Conservation (phyloP, 1,140 invertebrate species). For the Drosophila mayri region DNA sequence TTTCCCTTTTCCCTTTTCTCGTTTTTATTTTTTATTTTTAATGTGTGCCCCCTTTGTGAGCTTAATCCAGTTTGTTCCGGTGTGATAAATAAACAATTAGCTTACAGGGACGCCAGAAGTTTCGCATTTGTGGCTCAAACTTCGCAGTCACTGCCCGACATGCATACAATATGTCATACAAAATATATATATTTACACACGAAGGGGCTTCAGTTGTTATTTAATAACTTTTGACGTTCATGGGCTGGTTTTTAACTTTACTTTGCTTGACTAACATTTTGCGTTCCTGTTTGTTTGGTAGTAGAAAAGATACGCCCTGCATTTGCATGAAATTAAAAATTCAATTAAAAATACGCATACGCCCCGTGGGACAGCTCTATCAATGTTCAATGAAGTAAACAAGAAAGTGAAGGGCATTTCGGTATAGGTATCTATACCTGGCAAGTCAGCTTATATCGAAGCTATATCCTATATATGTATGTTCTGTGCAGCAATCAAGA, state of each 20-base stretch:
- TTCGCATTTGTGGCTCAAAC: slow-evolving; percentile 70
- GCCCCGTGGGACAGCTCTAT: slow-evolving; percentile 31
- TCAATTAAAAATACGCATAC: slow-evolving; percentile 52
- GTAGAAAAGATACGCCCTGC: slow-evolving; percentile 1
- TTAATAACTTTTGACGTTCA: slow-evolving; percentile 42
- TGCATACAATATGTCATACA: slow-evolving; percentile 37
- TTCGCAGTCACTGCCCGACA: slow-evolving; percentile 22
- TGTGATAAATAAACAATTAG: slow-evolving; percentile 71
- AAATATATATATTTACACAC: slow-evolving; percentile 20
- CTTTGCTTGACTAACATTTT: slow-evolving; percentile 9
- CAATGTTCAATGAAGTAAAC: slow-evolving; percentile 37
- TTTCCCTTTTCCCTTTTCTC: not conserved
- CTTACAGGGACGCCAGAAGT: slow-evolving; percentile 26
- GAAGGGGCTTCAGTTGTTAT: slow-evolving; percentile 16
- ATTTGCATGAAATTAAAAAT: slow-evolving; percentile 35
- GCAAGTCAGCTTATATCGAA: not conserved
- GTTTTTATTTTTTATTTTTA: slow-evolving; percentile 1
- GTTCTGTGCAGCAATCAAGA: slow-evolving; percentile 3
- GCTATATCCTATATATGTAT: not conserved
- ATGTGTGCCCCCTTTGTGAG: slow-evolving; percentile 28
- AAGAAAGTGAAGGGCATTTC: slow-evolving; percentile 2
- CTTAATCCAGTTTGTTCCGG: slow-evolving; percentile 56
- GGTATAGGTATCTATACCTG: slow-evolving; percentile 5
- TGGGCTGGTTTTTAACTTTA: slow-evolving; percentile 19
- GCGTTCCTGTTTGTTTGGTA: not conserved